Conservation (phyloP, 2,797 vertebrate genomes). For the Threskiornis aethiopicus region DNA sequence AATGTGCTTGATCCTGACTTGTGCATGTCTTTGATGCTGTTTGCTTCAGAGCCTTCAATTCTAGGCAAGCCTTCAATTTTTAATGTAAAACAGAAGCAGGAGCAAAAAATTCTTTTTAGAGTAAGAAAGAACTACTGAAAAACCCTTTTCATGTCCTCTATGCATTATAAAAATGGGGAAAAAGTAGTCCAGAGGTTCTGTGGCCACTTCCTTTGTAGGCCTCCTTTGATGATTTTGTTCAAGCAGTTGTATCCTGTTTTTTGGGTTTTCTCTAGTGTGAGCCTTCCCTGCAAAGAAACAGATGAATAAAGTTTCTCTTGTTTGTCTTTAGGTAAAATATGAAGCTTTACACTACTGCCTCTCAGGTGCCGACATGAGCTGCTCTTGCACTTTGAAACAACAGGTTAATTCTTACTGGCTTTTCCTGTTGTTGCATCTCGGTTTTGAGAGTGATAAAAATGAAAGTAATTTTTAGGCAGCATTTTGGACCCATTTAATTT, state of each 20-base stretch:
- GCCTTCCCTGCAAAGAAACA: neutral
- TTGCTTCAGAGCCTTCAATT: constrained; percentile 22
- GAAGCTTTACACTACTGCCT: neutral
- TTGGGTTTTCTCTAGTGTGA: neutral
- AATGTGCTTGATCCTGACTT: neutral
- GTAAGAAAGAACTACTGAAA: neutral
- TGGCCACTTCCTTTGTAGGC: neutral
- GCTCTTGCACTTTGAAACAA: neutral
- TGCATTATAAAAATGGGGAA: neutral
- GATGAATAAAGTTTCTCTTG: neutral
- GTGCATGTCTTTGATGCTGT: neutral
- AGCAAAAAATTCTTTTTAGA: neutral
- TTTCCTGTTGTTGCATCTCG: neutral
- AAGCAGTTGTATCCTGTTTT: neutral
- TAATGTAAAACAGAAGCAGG: neutral
- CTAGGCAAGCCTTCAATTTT: constrained; percentile 31
- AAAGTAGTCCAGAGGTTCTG: neutral
- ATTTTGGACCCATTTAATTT: neutral
- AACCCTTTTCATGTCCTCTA: neutral
- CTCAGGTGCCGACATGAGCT: neutral
- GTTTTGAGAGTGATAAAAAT: neutral
- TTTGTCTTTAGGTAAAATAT: neutral
- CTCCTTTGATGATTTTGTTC: constrained; percentile 10
- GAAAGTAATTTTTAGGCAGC: neutral
- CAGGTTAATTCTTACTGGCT: neutral